phyloP scores from a whole-genome alignment of 37 sponge, comb jelly and placozoan genomes.

The Geodia barretti region DNA sequence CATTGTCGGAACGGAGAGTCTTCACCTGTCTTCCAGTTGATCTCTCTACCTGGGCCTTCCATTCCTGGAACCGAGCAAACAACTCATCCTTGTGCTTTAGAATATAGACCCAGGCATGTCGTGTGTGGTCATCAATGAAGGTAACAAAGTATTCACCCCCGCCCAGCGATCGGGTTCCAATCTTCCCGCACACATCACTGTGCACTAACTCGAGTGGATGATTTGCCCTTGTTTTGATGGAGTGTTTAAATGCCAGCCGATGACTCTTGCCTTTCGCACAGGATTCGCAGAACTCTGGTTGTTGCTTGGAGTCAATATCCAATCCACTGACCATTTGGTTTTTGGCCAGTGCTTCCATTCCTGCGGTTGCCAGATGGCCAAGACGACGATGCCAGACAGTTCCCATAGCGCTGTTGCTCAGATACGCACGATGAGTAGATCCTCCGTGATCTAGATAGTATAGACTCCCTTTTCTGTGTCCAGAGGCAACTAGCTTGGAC shows the following conservation, averaged over 20 bases:
- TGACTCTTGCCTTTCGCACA: constrained; percentile 41
- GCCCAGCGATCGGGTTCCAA: constrained; percentile 41
- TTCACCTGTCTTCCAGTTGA: no score
- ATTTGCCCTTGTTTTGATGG: neutral
- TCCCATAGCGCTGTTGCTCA: neutral
- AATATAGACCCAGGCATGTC: constrained; percentile 43
- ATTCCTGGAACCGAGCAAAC: constrained; percentile 21
- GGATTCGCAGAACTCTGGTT: constrained; percentile 27
- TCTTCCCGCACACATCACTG: constrained; percentile 57
- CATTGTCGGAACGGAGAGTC: no score
- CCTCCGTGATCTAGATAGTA: constrained; percentile 36
- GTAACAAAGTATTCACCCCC: constrained; percentile 52
- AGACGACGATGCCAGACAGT: constrained; percentile 18
- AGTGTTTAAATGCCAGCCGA: constrained; percentile 18
- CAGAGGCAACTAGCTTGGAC: constrained; percentile 23
- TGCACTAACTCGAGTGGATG: constrained; percentile 26
- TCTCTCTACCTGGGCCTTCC: constrained; percentile 39
- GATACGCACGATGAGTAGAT: neutral
- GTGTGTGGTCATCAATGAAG: constrained; percentile 47
- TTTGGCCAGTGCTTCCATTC: constrained; percentile 17
- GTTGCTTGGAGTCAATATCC: neutral
- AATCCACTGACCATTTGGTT: constrained; percentile 30
- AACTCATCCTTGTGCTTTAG: constrained; percentile 38
- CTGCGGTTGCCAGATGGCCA: constrained; percentile 28
- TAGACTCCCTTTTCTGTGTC: constrained; percentile 16